phyloP scores from a whole-genome alignment of 2,113 vertebrate species.

The Xiphorhynchus elegans region DNA sequence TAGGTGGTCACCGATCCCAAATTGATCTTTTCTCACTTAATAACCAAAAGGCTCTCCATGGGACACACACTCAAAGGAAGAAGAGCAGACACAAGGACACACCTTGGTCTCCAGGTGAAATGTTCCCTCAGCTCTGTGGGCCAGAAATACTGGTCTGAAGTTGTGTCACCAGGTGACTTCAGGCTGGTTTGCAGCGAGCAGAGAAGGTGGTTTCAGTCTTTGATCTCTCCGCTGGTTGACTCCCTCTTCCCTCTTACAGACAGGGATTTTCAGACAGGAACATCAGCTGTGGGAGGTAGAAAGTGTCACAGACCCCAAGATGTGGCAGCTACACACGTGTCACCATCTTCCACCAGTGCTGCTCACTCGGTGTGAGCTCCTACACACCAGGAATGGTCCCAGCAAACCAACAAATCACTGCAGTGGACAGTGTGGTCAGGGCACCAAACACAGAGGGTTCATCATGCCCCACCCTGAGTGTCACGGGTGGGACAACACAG shows the following conservation, averaged over 20 bases:
- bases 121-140: accelerated
- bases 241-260: not conserved
- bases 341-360: accelerated
- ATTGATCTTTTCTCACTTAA: not conserved
- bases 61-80: not conserved
- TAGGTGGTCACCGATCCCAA: accelerated
- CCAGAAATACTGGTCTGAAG: not conserved
- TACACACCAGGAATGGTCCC: accelerated
- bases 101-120: accelerated
- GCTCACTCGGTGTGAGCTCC: not conserved
- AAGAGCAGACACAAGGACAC: not conserved
- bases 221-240: not conserved
- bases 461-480: accelerated
- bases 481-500: accelerated
- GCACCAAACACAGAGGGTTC: not conserved
- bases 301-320: not conserved
- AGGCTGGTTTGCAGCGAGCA: not conserved
- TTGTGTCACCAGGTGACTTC: not conserved
- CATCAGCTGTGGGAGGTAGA: not conserved
- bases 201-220: not conserved
- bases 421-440: accelerated
- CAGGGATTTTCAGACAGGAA: not conserved
- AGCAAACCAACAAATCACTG: not conserved
- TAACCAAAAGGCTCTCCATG: accelerated
- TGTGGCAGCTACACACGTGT: not conserved